Evolutionary conservation across 2,113 vertebrate genomes (phyloP).

Genomic region (Bufo gargarizans): DNA sequence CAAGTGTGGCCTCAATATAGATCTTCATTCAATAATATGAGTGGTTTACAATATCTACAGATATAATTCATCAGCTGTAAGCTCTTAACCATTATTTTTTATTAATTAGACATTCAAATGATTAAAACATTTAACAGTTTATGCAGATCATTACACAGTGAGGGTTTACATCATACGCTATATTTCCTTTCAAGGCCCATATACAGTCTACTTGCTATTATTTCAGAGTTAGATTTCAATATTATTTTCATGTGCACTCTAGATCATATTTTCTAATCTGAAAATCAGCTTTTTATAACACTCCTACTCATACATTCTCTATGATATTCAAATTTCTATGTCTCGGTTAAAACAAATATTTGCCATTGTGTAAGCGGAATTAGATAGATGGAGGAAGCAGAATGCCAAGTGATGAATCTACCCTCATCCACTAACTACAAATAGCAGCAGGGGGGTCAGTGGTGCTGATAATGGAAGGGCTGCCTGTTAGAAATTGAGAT

Average conservation of each 20-base stretch:
- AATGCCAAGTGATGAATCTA: conserved; percentile 44
- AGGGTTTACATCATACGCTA: neutral
- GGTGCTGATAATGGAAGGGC: conserved; percentile 19
- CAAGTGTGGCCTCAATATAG: neutral
- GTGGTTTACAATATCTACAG: neutral
- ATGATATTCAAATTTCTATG: neutral
- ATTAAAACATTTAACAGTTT: neutral
- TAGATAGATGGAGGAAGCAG: neutral
- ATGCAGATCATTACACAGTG: neutral
- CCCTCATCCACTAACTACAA: conserved; percentile 7
- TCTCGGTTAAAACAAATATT: neutral
- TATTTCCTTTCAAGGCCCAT: neutral
- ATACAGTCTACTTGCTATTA: neutral
- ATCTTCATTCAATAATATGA: neutral
- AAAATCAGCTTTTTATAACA: neutral
- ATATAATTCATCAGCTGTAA: neutral
- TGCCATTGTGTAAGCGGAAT: neutral
- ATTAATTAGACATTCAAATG: neutral
- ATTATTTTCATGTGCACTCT: neutral
- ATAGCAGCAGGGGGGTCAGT: conserved; percentile 26
- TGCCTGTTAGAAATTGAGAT: conserved; percentile 40
- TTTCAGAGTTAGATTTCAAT: neutral
- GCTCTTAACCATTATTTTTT: neutral
- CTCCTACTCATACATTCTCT: neutral
- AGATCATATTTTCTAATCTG: neutral